These are phyloP conservation scores for Cryptocephalus primarius DNA, from an alignment of 2,888 invertebrate genomes.

Conservation along the genomic window DNA sequence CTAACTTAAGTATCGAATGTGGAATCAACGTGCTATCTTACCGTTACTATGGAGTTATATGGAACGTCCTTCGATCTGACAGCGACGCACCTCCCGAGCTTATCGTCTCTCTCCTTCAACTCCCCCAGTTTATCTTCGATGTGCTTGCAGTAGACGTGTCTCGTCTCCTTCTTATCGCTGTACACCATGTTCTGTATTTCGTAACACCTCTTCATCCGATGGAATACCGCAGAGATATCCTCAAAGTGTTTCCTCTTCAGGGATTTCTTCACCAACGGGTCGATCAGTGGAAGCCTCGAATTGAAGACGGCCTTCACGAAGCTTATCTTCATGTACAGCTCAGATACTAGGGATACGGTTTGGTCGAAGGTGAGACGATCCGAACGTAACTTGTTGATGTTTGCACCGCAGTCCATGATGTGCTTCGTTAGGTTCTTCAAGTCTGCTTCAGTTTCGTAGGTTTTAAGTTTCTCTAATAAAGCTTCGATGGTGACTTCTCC, in stretches of 20 bases:
- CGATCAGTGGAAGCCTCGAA: conserved; percentile 58
- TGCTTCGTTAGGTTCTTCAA: too few relatives aligned
- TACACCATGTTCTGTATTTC: conserved; percentile 41
- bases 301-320: conserved; percentile 46
- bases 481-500: too few relatives aligned
- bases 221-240: conserved; percentile 55
- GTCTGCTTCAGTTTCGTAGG: too few relatives aligned
- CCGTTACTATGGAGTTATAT: conserved; percentile 44
- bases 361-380: too few relatives aligned
- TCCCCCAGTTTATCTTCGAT: conserved; percentile 36
- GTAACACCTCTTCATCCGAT: conserved; percentile 45
- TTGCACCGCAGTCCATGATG: too few relatives aligned
- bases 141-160: conserved; percentile 41
- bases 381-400: too few relatives aligned
- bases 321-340: conserved; percentile 38
- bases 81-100: conserved; percentile 44
- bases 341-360: conserved; percentile 17
- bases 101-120: conserved; percentile 12
- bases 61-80: conserved; percentile 43
- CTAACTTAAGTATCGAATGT: too few relatives aligned
- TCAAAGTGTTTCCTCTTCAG: conserved; percentile 56
- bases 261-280: conserved; percentile 70
- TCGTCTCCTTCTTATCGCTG: conserved; percentile 29
- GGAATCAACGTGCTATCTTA: too few relatives aligned
- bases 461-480: too few relatives aligned